A percentile compares a stretch with the other conserved stretches of the same genome.
These are phyloP conservation scores for Eucidaris tribuloides DNA, from an alignment of 35 echinoderm and acorn worm species.

Conservation along the genomic window DNA sequence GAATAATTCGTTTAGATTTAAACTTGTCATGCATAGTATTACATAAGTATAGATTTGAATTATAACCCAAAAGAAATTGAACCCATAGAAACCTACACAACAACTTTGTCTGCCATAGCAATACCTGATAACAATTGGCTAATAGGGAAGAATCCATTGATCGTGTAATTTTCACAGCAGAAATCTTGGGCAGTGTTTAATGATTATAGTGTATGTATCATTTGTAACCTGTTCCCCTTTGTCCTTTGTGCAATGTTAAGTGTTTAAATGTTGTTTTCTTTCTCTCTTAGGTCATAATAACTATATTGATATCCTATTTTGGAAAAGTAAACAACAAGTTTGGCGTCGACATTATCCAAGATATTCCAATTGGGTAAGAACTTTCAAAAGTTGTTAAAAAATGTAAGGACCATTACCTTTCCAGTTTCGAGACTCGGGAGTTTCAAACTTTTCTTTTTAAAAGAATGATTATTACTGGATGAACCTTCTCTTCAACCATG, in stretches of 20 bases:
- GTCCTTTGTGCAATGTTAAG: not conserved
- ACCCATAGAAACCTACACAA: too few relatives aligned
- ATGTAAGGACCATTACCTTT: not conserved
- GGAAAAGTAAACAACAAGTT: slow-evolving; percentile 46
- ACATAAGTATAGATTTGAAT: too few relatives aligned
- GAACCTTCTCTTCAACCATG: not conserved
- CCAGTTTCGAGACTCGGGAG: too few relatives aligned
- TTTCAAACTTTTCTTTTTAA: too few relatives aligned
- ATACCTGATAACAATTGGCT: not conserved
- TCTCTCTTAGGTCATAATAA: slow-evolving; percentile 71
- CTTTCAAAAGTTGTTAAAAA: not conserved
- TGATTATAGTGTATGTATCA: not conserved
- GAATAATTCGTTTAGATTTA: too few relatives aligned
- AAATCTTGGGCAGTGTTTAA: not conserved
- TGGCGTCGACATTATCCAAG: slow-evolving; percentile 62
- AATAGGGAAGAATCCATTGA: not conserved
- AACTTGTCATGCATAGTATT: too few relatives aligned
- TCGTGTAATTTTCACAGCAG: not conserved
- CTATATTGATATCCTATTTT: slow-evolving; percentile 57
- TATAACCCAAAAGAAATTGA: too few relatives aligned
- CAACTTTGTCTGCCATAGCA: not conserved
- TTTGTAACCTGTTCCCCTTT: not conserved
- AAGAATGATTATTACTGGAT: not conserved
- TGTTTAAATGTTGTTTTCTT: not conserved
- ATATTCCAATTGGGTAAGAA: slow-evolving; percentile 87